Base-by-base conservation (phyloP, 2,113 vertebrate species). In the Actenoides hombroni region DNA sequence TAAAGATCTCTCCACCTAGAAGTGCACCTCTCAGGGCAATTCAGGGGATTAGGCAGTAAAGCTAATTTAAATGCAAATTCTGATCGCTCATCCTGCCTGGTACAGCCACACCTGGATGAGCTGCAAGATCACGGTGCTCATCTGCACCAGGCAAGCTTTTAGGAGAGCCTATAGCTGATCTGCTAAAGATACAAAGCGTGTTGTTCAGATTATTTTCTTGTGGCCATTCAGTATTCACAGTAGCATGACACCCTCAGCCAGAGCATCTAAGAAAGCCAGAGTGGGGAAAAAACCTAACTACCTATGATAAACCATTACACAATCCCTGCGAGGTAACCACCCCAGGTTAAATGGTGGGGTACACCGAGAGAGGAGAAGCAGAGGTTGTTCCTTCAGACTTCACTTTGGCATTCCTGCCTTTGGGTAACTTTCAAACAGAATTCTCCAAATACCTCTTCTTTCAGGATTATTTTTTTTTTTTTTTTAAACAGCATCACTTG, bases 31-130 rank as follows among this genome's bases (percentile, higher is more conserved):
- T 71, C 28, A 13, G 9, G 31, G 37, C 35, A 78, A 26, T 61
- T 90, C 44, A 81, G 33, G 71, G 51, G 35, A 95, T 86, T 54
- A 73, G 7, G 25, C 19, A 49, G 48, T 42, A 67, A 71, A 86
- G 44, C 33, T 82, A 64, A 90, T 83, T 92, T 78, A 88, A 73
- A 93, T 71, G 73, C 56, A 88, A 94, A 94, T 82, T 60, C 68
- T 48, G 33, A 54, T 40, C 64, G 26, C 56, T 77, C 49, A 60
- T 64, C 31, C 35, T 71, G 67, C 71, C 51, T 70, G 24, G 29
- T 73, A 70, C 39, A 73, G 49, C 81, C 71, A 69, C 2, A 16
- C 37, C 39, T 46, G 35, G 42, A 59, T 78, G 21, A 29, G 70
- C n/a, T 69, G 35, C 49, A 63, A 49, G 42, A 83, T 26, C 39